Conservation (phyloP, 1,140 invertebrate species). For the Eubasilissa regina region DNA sequence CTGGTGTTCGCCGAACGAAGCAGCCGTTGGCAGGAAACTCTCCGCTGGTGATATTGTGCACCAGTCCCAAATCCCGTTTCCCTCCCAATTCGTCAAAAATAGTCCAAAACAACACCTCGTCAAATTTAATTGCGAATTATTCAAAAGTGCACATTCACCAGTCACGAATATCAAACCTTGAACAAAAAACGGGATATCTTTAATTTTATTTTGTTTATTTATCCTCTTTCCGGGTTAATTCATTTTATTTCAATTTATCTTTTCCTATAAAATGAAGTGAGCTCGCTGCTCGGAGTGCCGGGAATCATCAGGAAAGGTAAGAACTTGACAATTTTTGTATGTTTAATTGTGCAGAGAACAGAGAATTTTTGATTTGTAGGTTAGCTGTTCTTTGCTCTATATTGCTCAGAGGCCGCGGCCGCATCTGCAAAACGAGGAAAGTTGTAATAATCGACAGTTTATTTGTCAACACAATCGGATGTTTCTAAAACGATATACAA, state of each 20-base stretch:
- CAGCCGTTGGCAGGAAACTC: conserved; percentile 4
- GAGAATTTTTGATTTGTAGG: conserved; percentile 8
- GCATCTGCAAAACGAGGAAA: conserved; percentile 39
- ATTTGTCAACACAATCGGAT: neutral
- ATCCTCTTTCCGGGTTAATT: neutral
- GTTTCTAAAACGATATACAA: neutral
- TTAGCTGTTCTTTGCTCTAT: conserved; percentile 31
- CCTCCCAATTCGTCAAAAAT: neutral
- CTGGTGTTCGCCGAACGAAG: conserved; percentile 35
- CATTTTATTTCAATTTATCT: conserved; percentile 5
- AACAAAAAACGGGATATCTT: too few relatives aligned
- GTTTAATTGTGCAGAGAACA: neutral
- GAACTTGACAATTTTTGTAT: neutral
- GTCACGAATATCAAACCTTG: too few relatives aligned
- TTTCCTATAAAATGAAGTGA: neutral
- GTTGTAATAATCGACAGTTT: conserved; percentile 29
- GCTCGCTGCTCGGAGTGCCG: neutral
- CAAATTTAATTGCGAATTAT: too few relatives aligned
- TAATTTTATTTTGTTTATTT: neutral
- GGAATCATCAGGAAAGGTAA: conserved; percentile 35
- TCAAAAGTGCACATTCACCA: too few relatives aligned
- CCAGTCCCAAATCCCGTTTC: conserved; percentile 3
- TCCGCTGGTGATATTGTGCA: neutral
- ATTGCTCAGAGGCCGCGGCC: conserved; percentile 38
- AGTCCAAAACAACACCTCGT: neutral